Conservation (phyloP, 2,113 vertebrate species). For the Ophthalmolycus amberensis region DNA sequence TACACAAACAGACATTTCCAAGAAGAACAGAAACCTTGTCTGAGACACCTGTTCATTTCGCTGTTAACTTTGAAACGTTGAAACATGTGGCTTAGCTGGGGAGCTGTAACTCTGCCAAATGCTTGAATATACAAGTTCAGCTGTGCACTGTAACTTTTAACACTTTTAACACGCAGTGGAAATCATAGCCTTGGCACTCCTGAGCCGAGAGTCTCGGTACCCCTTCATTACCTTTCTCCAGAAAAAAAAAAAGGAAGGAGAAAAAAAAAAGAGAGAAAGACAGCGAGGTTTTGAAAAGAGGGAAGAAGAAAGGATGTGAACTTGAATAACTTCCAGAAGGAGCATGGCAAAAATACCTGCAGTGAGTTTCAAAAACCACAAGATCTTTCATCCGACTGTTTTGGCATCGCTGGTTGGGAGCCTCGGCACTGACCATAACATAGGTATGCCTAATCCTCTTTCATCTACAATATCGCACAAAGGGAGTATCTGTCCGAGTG, state of each 20-base stretch:
- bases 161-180: constrained; percentile 63
- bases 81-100: constrained; percentile 79
- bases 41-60: constrained; percentile 81
- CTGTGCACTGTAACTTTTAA: constrained; percentile 78
- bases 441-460: constrained; percentile 81
- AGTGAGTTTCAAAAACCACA: constrained; percentile 67
- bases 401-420: constrained; percentile 68
- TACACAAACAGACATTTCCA: constrained; percentile 56
- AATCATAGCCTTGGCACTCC: constrained; percentile 68
- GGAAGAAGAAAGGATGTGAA: constrained; percentile 63
- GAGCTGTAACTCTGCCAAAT: constrained; percentile 72
- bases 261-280: constrained; percentile 13
- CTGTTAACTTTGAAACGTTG: constrained; percentile 74
- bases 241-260: constrained; percentile 45
- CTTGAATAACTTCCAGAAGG: constrained; percentile 62
- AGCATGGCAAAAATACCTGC: constrained; percentile 78
- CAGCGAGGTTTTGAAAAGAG: constrained; percentile 25
- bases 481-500: constrained; percentile 70
- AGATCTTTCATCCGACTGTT: constrained; percentile 74
- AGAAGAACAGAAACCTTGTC: constrained; percentile 64
- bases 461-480: constrained; percentile 78
- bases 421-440: constrained; percentile 74
- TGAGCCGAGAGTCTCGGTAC: constrained; percentile 61
- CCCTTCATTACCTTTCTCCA: constrained; percentile 70
- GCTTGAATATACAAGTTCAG: constrained; percentile 78